A percentile compares a stretch with the other conserved stretches of the same genome.
Evolutionary conservation across 2,888 invertebrate species (phyloP).

Genomic region (Odontocerum albicorne): DNA sequence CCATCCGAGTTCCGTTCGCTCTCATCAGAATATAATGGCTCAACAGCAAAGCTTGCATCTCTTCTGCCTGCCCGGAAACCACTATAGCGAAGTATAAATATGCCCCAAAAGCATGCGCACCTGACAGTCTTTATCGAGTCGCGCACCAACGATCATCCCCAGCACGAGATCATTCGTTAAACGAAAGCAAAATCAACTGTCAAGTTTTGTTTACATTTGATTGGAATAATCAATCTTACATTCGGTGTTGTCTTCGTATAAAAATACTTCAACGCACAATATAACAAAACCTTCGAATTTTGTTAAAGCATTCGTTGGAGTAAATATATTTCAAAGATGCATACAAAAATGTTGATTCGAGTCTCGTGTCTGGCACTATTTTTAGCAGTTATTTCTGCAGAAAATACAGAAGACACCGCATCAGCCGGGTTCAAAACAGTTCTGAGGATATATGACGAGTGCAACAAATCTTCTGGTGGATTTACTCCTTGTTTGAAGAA

Average conservation of each 20-base stretch:
- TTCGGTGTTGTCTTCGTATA: not conserved
- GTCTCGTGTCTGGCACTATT: constrained; percentile 44
- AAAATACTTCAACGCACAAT: not conserved
- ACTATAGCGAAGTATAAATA: constrained; percentile 29
- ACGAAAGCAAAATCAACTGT: not conserved
- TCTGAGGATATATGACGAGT: constrained; percentile 77
- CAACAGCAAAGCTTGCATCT: constrained; percentile 4
- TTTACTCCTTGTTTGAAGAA: constrained; percentile 77
- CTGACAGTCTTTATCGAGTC: constrained; percentile 29
- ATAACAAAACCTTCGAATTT: not conserved
- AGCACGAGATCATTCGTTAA: constrained; percentile 2
- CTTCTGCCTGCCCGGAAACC: constrained; percentile 15
- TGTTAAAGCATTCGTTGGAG: not conserved
- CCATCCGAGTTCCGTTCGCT: constrained; percentile 10
- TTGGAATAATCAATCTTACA: not conserved
- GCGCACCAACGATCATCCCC: constrained; percentile 30
- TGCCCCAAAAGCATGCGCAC: constrained; percentile 12
- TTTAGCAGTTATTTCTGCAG: constrained; percentile 39
- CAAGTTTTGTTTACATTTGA: not conserved
- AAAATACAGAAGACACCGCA: constrained; percentile 45
- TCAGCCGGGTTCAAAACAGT: constrained; percentile 66
- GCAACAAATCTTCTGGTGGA: constrained; percentile 66
- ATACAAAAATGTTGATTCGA: constrained; percentile 36
- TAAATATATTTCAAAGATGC: constrained; percentile 14
- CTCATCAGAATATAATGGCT: constrained; percentile 8